phyloP scores from a whole-genome alignment of 1,140 invertebrate genomes.

The Bombus breviceps region DNA sequence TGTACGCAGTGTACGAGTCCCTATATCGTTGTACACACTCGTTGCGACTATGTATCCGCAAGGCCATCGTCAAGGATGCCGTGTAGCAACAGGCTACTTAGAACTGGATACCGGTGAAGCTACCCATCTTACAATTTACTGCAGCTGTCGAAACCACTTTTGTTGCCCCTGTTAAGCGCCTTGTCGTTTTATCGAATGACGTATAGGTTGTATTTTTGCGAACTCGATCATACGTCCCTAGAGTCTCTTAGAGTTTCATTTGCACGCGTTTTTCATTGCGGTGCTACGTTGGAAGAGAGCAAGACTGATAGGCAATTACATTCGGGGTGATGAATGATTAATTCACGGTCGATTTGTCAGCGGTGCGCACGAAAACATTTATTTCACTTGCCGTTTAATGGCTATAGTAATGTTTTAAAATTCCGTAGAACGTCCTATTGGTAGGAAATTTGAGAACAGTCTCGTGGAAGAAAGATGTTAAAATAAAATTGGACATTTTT shows the following conservation, averaged over 20 bases:
- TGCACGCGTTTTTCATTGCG: not conserved
- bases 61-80: constrained; percentile 62
- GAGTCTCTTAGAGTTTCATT: not conserved
- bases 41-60: constrained; percentile 48
- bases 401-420: too few relatives aligned
- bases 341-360: not conserved
- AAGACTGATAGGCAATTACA: not conserved
- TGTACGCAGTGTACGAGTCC: constrained; percentile 18
- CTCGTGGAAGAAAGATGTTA: not conserved
- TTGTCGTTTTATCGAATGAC: not conserved
- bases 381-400: too few relatives aligned
- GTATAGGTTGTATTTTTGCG: not conserved
- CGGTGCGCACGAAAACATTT: too few relatives aligned
- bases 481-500: not conserved
- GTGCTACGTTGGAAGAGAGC: too few relatives aligned
- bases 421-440: not conserved
- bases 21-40: not conserved
- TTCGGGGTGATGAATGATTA: not conserved
- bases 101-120: constrained; percentile 57
- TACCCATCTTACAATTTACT: constrained; percentile 45
- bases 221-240: not conserved
- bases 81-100: constrained; percentile 33
- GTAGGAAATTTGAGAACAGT: not conserved
- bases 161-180: not conserved
- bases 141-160: constrained; percentile 10